Evolutionary conservation across 2,113 vertebrate species (phyloP), one percentile per base, ranked within the genome.

Genomic region (Rafetus swinhoei): DNA sequence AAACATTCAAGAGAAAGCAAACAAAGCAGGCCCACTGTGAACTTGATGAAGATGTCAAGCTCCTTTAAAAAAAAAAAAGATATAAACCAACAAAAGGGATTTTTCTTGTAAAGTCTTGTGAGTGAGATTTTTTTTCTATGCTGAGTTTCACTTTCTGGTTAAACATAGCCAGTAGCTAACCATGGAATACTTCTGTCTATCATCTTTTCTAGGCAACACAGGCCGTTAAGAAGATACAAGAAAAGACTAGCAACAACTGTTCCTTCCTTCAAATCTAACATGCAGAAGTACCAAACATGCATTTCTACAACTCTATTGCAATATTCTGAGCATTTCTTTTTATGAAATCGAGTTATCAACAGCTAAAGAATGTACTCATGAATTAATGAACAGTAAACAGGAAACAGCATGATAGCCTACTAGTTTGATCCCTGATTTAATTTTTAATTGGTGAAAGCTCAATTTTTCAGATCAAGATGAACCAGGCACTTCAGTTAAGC

Each of bases 1-100:
- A 99, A 98, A 98, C 99, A 98, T 99, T 99, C 98, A 99, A 98
- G 98, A 99, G 98, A 99, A 99, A 99, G 99, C 99, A 99, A 99
- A 99, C 99, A 99, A 99, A 99, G 99, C 98, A 98, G 97, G 98
- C 99, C 99, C 98, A 98, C 98, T 98, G 98, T 98, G 98, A 98
- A 98, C 98, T 98, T 98, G 98, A 98, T 98, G 98, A 98, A 98
- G 98, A 98, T 98, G 98, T 98, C 98, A 98, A 98, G 98, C 98
- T 98, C 98, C 96, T 98, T 98, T 98, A 96, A 93, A 96, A 95
- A 97, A 94, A 80, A 59, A 86, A 94, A 96, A 98, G 97, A 98
- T 97, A 98, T 97, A 98, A 98, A 98, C 97, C 98, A 98, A 98
- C 97, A 98, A 98, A 98, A 98, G 97, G 95, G 96, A 97, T 96